A percentile compares a stretch with the other conserved stretches of the same genome.
Evolutionary conservation across 2,797 vertebrate genomes (phyloP).

Genomic region (Poecile montanus): DNA sequence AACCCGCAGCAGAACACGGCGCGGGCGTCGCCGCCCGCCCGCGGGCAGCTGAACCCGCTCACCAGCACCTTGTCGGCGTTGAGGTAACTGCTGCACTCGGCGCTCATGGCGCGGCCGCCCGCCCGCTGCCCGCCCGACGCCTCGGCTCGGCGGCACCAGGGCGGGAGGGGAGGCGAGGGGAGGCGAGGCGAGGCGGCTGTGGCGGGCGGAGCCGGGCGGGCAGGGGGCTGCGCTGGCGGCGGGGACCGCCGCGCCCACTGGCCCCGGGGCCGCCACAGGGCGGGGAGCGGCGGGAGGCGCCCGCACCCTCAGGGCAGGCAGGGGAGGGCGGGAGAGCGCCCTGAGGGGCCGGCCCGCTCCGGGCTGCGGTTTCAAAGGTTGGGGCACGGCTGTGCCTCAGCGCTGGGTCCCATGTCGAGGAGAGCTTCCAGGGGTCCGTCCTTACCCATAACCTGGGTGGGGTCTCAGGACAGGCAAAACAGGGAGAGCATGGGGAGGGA

Average conservation of each 20-base stretch:
- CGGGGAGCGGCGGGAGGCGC: not conserved
- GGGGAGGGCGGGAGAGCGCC: not conserved
- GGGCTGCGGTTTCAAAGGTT: not conserved
- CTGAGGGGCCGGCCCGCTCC: not conserved
- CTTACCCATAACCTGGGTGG: not conserved
- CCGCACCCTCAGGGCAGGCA: not conserved
- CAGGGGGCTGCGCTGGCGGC: not conserved
- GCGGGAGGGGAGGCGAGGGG: not conserved
- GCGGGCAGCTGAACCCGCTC: conserved; percentile 85
- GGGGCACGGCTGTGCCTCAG: not conserved
- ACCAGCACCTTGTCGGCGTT: conserved; percentile 82
- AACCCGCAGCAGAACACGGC: conserved; percentile 91
- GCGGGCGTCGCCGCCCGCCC: conserved; percentile 75
- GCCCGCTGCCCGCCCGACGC: not conserved
- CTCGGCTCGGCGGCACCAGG: not conserved
- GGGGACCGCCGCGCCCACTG: not conserved
- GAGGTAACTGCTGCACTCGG: conserved; percentile 85
- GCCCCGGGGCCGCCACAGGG: not conserved
- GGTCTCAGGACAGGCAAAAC: not conserved
- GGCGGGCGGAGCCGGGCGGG: not conserved
- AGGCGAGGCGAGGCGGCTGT: not conserved
- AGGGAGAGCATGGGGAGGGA: not conserved
- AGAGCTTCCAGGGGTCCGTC: rapidly evolving
- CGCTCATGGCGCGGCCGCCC: conserved; percentile 77
- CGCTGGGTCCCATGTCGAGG: rapidly evolving